A percentile compares a stretch with the other conserved stretches of the same genome.
phyloP scores from a whole-genome alignment of 2,797 vertebrate species.

The Eulemur albifrons region DNA sequence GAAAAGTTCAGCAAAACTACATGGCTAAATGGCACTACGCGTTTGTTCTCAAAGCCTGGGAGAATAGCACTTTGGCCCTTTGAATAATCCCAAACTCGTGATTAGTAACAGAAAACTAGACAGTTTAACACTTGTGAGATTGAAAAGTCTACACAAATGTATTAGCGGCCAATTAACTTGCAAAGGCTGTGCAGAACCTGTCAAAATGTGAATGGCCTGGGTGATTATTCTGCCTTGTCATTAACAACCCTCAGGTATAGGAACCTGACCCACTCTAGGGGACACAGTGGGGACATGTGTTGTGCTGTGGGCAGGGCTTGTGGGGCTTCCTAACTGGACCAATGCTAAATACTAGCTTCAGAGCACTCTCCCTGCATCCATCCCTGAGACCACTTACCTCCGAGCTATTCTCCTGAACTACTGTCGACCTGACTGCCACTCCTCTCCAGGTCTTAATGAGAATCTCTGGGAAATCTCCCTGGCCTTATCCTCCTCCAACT shows the following conservation, averaged over 20 bases:
- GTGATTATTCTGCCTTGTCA: background rate
- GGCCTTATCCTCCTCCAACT: background rate
- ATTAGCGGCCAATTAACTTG: background rate
- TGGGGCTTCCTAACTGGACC: background rate
- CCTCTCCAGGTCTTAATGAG: background rate
- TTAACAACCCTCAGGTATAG: background rate
- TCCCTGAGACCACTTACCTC: background rate
- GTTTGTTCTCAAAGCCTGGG: background rate
- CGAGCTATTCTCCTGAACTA: background rate
- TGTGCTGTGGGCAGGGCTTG: background rate
- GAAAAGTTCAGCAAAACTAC: background rate
- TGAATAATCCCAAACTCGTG: background rate
- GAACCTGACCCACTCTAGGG: background rate
- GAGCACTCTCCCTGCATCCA: background rate
- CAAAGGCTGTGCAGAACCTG: background rate
- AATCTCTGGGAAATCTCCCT: background rate
- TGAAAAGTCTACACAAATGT: background rate
- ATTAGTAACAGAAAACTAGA: background rate
- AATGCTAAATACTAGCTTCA: background rate
- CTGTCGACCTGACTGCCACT: background rate
- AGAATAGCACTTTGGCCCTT: background rate
- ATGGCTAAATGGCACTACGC: background rate
- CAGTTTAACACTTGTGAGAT: background rate
- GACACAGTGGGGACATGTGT: fast-evolving
- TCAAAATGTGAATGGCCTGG: background rate